Conservation (phyloP, 1,140 invertebrate species). For the Drosophila mayri region DNA sequence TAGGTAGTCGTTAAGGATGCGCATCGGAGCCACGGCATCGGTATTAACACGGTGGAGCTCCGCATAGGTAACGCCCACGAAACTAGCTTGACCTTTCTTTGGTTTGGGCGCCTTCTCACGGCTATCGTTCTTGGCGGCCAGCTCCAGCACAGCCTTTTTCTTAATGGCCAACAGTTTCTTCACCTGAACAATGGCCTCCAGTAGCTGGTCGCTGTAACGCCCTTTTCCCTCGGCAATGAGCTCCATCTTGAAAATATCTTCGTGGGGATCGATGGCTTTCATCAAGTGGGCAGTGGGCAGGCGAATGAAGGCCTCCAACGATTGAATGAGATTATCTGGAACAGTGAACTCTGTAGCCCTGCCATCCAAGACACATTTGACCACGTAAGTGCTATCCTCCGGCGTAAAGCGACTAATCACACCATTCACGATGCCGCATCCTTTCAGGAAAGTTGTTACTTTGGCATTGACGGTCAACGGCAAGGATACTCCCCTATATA, state of each 20-base stretch:
- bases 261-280: background rate
- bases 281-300: slow-evolving; percentile 26
- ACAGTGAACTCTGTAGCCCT: slow-evolving; percentile 9
- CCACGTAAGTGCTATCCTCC: slow-evolving; percentile 24
- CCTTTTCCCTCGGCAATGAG: background rate
- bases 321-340: slow-evolving; percentile 27
- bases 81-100: slow-evolving; percentile 29
- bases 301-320: slow-evolving; percentile 8
- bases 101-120: slow-evolving; percentile 1
- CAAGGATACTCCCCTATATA: slow-evolving; percentile 44
- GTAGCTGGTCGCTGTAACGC: slow-evolving; percentile 9
- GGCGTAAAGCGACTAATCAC: slow-evolving; percentile 29
- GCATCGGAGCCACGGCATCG: slow-evolving; percentile 29
- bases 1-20: slow-evolving; percentile 25
- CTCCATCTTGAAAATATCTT: background rate
- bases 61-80: slow-evolving; percentile 30
- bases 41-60: slow-evolving; percentile 42
- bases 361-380: slow-evolving; percentile 27
- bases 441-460: slow-evolving; percentile 31
- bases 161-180: slow-evolving; percentile 31
- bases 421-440: slow-evolving; percentile 24
- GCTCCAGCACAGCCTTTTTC: slow-evolving; percentile 27
- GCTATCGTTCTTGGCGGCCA: slow-evolving; percentile 37
- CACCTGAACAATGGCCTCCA: slow-evolving; percentile 38
- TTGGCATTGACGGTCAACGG: slow-evolving; percentile 25